A percentile compares a stretch with the other conserved stretches of the same genome.
These are phyloP conservation scores for Euplagia quadripunctaria DNA, from an alignment of 2,888 invertebrate genomes.

Conservation along the genomic window DNA sequence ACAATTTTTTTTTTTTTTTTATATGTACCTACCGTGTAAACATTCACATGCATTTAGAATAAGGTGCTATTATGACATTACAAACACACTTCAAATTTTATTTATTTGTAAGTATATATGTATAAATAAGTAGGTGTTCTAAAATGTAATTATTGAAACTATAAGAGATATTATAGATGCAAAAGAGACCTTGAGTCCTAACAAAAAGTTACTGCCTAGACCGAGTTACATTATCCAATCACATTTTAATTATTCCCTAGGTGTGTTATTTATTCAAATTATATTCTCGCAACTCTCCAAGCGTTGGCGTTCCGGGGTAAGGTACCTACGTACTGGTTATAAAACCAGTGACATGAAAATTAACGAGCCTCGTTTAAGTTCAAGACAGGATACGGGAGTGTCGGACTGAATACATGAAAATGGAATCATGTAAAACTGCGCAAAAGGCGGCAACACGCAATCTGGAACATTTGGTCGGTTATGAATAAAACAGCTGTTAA, in stretches of 20 bases:
- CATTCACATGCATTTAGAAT: too few relatives aligned
- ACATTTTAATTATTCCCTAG: constrained; percentile 43
- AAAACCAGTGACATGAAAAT: constrained; percentile 43
- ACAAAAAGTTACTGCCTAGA: background rate
- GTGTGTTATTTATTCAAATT: constrained; percentile 49
- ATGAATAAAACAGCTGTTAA: constrained; percentile 64
- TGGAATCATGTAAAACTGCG: constrained; percentile 25
- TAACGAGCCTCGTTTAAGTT: constrained; percentile 18
- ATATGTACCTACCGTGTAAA: too few relatives aligned
- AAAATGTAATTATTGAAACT: background rate
- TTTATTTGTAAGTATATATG: too few relatives aligned
- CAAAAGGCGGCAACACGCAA: constrained; percentile 30
- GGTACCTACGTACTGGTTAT: constrained; percentile 27
- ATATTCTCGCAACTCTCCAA: constrained; percentile 45
- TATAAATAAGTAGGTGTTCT: background rate
- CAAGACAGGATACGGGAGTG: constrained; percentile 24
- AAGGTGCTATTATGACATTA: too few relatives aligned
- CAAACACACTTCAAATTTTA: background rate
- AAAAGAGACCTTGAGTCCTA: background rate
- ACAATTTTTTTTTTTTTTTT: too few relatives aligned
- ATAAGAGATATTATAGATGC: too few relatives aligned
- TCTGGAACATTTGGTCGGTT: constrained; percentile 44
- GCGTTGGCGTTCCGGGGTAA: constrained; percentile 41
- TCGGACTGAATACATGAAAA: constrained; percentile 16
- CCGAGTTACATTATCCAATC: constrained; percentile 20